Evolutionary conservation across 1,140 invertebrate species (phyloP).

Genomic region (Drosophila parabipectinata): DNA sequence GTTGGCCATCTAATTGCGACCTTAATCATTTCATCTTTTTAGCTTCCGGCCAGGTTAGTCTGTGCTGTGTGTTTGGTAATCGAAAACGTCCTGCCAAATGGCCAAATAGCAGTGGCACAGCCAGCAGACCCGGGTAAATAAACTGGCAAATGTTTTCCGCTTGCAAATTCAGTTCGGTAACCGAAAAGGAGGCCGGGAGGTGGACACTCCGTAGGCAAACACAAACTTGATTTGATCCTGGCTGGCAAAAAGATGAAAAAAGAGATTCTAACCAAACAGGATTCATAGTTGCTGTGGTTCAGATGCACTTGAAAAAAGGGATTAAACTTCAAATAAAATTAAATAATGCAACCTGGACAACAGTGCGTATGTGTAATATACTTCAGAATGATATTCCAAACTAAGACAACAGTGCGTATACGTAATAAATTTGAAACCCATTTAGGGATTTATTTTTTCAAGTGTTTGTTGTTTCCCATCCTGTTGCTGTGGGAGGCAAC

Average conservation of each 20-base stretch:
- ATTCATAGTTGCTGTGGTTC: slow-evolving; percentile 3
- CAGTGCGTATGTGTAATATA: not conserved
- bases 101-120: slow-evolving; percentile 27
- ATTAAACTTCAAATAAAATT: too few species aligned
- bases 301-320: slow-evolving; percentile 19
- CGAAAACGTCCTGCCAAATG: slow-evolving; percentile 48
- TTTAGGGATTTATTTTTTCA: not conserved
- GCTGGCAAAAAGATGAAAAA: slow-evolving; percentile 23
- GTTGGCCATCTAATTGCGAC: slow-evolving; percentile 63
- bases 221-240: slow-evolving; percentile 49
- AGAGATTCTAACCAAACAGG: slow-evolving; percentile 9
- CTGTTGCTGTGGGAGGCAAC: slow-evolving; percentile 36
- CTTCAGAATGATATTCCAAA: too few species aligned
- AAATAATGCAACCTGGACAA: too few species aligned
- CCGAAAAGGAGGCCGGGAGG: slow-evolving; percentile 1
- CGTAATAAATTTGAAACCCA: too few species aligned
- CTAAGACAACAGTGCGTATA: too few species aligned
- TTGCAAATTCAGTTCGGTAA: slow-evolving; percentile 22
- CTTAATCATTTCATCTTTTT: slow-evolving; percentile 73
- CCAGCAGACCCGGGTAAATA: slow-evolving; percentile 18
- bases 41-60: slow-evolving; percentile 69
- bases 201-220: slow-evolving; percentile 41
- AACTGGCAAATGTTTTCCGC: slow-evolving; percentile 47
- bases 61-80: slow-evolving; percentile 48
- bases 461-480: slow-evolving; percentile 8